Evolutionary conservation across 2,113 vertebrate genomes (phyloP).

Genomic region (Petroica traversi): DNA sequence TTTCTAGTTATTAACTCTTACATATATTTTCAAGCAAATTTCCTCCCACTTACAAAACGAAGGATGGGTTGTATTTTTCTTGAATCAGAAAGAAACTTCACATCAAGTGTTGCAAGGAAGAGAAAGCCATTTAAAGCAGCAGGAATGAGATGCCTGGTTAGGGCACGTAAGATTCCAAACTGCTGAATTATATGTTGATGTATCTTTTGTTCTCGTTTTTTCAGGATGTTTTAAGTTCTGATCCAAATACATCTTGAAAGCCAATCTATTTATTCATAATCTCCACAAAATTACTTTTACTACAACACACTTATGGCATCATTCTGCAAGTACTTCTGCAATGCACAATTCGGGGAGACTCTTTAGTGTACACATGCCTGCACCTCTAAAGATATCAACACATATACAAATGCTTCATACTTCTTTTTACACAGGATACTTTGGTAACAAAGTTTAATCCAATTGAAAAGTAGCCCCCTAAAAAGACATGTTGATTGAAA

Average conservation of each 20-base stretch:
- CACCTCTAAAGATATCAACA: background rate
- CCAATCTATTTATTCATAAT: background rate
- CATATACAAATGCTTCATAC: background rate
- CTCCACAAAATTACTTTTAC: background rate
- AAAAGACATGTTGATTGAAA: background rate
- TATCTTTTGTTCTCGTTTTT: background rate
- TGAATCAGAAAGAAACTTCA: background rate
- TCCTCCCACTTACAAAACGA: background rate
- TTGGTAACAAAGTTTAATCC: background rate
- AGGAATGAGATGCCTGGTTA: accelerated
- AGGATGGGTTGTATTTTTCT: background rate
- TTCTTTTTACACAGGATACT: background rate
- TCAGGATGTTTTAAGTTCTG: background rate
- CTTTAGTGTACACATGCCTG: background rate
- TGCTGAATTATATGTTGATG: background rate
- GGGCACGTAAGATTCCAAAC: background rate
- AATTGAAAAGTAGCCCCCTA: background rate
- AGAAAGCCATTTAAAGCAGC: background rate
- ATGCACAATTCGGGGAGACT: background rate
- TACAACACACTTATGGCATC: background rate
- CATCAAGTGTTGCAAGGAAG: background rate
- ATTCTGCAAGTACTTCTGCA: background rate
- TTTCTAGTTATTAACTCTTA: background rate
- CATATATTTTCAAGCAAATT: background rate
- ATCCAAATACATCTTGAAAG: background rate